phyloP scores from a whole-genome alignment of 2,888 invertebrate genomes.

The Dioctria rufipes region DNA sequence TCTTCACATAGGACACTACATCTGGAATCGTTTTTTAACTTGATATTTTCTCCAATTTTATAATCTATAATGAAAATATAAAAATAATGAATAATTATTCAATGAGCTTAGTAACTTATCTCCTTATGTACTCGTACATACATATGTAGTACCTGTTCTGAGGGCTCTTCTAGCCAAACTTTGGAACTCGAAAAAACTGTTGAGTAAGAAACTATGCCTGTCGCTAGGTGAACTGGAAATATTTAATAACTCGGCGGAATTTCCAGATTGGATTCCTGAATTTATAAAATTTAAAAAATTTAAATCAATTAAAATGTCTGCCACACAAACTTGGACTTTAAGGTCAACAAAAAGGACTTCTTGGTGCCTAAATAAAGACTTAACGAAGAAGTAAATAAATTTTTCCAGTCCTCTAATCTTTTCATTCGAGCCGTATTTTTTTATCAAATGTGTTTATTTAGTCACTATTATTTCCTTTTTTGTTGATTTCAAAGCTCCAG shows the following conservation, averaged over 20 bases:
- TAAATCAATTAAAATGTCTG: too few species aligned
- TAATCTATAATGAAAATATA: slow-evolving; percentile 73
- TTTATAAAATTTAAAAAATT: too few species aligned
- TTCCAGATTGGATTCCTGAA: slow-evolving; percentile 77
- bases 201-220: slow-evolving; percentile 77
- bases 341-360: too few species aligned
- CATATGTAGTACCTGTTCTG: slow-evolving; percentile 74
- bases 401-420: too few species aligned
- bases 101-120: not conserved
- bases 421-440: too few species aligned
- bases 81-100: not conserved
- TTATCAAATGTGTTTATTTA: too few species aligned
- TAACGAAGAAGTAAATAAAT: too few species aligned
- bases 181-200: slow-evolving; percentile 80
- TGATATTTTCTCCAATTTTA: slow-evolving; percentile 75
- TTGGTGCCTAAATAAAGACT: too few species aligned
- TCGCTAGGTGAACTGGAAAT: slow-evolving; percentile 78
- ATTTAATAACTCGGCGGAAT: slow-evolving; percentile 76
- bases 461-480: too few species aligned
- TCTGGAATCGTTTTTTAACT: slow-evolving; percentile 70
- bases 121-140: not conserved
- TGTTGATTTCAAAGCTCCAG: too few species aligned
- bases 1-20: slow-evolving; percentile 75
- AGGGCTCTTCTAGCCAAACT: slow-evolving; percentile 78
- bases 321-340: too few species aligned